phyloP scores from a whole-genome alignment of 2,797 vertebrate genomes.

The Rhinella marina region DNA sequence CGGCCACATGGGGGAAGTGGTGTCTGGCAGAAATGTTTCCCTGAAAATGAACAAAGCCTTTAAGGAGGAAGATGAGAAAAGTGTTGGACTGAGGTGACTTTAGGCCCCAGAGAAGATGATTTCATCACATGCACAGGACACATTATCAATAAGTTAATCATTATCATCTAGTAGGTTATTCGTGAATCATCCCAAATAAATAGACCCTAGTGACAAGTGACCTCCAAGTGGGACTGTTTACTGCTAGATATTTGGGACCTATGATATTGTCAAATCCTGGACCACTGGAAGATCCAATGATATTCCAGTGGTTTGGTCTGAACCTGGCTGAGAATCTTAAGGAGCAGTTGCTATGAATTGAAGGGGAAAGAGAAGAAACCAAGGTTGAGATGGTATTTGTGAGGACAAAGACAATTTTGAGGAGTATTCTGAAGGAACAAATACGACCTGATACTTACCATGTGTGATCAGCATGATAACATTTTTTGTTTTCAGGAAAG shows the following conservation, averaged over 20 bases:
- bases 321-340: not conserved
- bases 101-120: too few relatives aligned
- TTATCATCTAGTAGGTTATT: not conserved
- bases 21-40: too few relatives aligned
- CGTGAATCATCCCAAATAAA: not conserved
- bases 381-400: not conserved
- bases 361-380: not conserved
- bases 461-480: slow-evolving; percentile 43
- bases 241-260: not conserved
- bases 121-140: not conserved
- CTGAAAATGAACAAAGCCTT: too few relatives aligned
- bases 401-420: not conserved
- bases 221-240: not conserved
- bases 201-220: not conserved
- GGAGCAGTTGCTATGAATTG: not conserved
- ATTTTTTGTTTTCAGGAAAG: slow-evolving; percentile 18
- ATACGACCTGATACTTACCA: not conserved
- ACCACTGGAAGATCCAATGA: not conserved
- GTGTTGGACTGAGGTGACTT: too few relatives aligned
- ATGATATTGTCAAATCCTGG: not conserved
- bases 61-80: too few relatives aligned
- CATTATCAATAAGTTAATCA: not conserved
- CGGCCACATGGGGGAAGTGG: too few relatives aligned
- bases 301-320: not conserved
- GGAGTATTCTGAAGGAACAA: not conserved